Conservation (phyloP, 1,140 invertebrate genomes). For the Helicorthomorpha holstii region DNA sequence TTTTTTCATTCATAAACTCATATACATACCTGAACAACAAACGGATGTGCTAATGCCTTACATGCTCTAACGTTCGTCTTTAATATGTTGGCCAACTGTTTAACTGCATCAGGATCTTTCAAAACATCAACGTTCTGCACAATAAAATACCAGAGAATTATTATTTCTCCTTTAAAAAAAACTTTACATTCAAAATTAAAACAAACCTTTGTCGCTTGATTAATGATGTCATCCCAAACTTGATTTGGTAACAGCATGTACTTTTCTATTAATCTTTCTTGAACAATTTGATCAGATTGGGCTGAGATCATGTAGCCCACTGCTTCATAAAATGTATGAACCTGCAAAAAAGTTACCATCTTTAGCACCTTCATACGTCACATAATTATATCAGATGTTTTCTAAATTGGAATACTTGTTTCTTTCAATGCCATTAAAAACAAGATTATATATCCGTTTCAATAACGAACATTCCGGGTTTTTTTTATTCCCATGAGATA, state of each 20-base stretch:
- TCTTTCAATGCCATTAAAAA: not conserved
- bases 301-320: constrained; percentile 98
- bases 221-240: constrained; percentile 98
- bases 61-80: constrained; percentile 98
- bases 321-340: constrained; percentile 99
- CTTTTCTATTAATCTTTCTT: constrained; percentile 88
- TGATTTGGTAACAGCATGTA: constrained; percentile 97
- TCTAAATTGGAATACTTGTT: too few species aligned
- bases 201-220: constrained; percentile 66
- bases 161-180: constrained; percentile 5
- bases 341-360: constrained; percentile 35
- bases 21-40: constrained; percentile 58
- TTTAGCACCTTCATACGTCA: too few species aligned
- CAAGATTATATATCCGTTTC: not conserved
- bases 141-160: constrained; percentile 14
- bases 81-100: constrained; percentile 91
- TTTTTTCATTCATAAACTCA: too few species aligned
- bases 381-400: not conserved
- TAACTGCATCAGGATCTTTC: constrained; percentile 90
- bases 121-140: constrained; percentile 80
- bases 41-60: constrained; percentile 89
- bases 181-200: constrained; percentile 2
- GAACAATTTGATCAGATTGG: constrained; percentile 69
- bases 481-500: too few species aligned
- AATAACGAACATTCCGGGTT: too few species aligned